phyloP scores from a whole-genome alignment of 2,113 vertebrate species.

The Chaenogobius annularis region DNA sequence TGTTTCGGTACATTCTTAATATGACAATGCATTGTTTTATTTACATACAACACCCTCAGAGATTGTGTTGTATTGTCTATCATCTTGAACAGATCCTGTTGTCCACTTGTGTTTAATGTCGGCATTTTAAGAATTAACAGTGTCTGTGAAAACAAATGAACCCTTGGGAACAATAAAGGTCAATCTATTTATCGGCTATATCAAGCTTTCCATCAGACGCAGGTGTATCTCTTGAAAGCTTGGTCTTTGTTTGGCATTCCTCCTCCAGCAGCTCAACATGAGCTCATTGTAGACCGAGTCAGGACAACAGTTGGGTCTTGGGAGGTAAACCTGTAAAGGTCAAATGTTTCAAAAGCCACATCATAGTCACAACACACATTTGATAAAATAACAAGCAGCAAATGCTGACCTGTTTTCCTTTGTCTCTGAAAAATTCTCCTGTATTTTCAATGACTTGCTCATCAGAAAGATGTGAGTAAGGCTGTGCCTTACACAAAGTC shows the following conservation, averaged over 20 bases:
- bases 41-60: constrained; percentile 9
- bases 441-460: constrained; percentile 98
- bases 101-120: too few species aligned
- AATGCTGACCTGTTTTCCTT: constrained; percentile 85
- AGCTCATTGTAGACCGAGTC: constrained; percentile 85
- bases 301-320: constrained; percentile 87
- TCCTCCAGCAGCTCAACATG: constrained; percentile 95
- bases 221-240: constrained; percentile 91
- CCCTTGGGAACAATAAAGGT: too few species aligned
- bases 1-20: neutral
- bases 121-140: too few species aligned
- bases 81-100: too few species aligned
- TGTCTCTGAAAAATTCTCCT: constrained; percentile 95
- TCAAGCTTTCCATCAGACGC: constrained; percentile 78
- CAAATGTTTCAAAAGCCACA: neutral
- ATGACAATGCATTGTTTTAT: neutral
- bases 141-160: too few species aligned
- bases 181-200: constrained; percentile 49
- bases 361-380: neutral
- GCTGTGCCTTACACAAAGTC: constrained; percentile 92
- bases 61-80: too few species aligned
- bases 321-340: constrained; percentile 85
- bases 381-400: neutral
- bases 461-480: constrained; percentile 90
- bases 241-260: constrained; percentile 92